Percentiles rank a stretch among this genome's conserved stretches.
phyloP scores from a whole-genome alignment of 1,140 invertebrate species.

The Bemisia tabaci region DNA sequence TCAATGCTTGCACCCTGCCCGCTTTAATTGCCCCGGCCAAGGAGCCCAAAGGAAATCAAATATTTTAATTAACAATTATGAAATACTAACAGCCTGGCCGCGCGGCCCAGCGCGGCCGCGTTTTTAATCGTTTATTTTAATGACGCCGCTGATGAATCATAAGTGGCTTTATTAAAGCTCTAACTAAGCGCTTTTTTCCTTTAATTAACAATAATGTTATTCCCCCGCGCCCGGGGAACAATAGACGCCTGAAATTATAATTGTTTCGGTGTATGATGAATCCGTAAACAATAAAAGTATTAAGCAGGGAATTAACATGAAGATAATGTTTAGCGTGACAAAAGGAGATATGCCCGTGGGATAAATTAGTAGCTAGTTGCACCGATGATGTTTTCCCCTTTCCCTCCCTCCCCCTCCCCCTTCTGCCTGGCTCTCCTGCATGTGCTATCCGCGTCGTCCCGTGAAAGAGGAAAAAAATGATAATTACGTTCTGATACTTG shows the following conservation, averaged over 20 bases:
- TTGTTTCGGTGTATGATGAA: neutral
- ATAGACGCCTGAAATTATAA: neutral
- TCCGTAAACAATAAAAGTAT: neutral
- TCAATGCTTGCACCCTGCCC: neutral
- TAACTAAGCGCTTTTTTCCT: neutral
- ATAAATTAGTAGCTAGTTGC: neutral
- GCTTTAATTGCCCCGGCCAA: neutral
- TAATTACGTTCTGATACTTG: too few species aligned
- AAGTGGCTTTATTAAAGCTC: neutral
- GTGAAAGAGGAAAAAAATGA: too few species aligned
- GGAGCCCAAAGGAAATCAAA: neutral
- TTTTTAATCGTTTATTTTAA: neutral
- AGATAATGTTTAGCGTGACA: neutral
- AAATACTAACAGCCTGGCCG: neutral
- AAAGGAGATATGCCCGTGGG: neutral
- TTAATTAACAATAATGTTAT: conserved; percentile 1
- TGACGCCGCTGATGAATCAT: neutral
- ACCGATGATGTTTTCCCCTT: too few species aligned
- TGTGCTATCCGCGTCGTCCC: too few species aligned
- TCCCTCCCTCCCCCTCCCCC: too few species aligned
- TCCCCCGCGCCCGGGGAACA: neutral
- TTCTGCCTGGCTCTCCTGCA: too few species aligned
- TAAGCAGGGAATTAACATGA: neutral
- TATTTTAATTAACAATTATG: conserved; percentile 1
- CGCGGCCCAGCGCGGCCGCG: neutral